Conservation (phyloP, 1,140 invertebrate species). For the Ooceraea biroi region DNA sequence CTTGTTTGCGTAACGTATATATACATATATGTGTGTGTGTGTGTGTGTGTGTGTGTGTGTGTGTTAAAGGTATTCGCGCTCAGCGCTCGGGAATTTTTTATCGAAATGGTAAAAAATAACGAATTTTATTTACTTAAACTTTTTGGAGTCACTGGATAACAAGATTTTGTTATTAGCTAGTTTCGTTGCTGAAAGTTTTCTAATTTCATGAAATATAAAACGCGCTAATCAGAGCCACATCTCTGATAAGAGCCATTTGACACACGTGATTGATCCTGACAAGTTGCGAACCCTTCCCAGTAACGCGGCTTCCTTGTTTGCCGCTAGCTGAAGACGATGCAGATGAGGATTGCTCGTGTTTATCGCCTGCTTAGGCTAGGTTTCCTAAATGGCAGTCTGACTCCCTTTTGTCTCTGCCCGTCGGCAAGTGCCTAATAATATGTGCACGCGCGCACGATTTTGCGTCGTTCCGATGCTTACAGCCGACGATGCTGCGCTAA, state of each 20-base stretch:
- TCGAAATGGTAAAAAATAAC: neutral
- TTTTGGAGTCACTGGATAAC: no score
- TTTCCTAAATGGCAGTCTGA: constrained; percentile 35
- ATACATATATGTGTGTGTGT: neutral
- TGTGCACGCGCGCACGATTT: neutral
- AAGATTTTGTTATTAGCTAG: no score
- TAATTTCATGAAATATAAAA: no score
- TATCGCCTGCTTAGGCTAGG: constrained; percentile 42
- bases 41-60: no score
- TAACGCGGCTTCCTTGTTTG: constrained; percentile 30
- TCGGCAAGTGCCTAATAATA: constrained; percentile 30
- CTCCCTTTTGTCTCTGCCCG: constrained; percentile 33
- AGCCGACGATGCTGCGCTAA: neutral
- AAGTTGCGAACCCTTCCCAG: neutral
- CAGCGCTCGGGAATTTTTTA: no score
- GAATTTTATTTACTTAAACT: neutral
- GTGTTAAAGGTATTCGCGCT: neutral
- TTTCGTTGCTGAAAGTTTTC: no score
- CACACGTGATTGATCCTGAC: neutral
- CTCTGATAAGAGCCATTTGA: neutral
- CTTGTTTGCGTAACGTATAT: constrained; percentile 16
- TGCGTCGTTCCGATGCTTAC: neutral
- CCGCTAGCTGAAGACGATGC: constrained; percentile 20
- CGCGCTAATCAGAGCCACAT: neutral
- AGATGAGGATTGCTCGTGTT: constrained; percentile 34